Conservation (phyloP, 2,113 vertebrate species). For the Etheostoma spectabile region DNA sequence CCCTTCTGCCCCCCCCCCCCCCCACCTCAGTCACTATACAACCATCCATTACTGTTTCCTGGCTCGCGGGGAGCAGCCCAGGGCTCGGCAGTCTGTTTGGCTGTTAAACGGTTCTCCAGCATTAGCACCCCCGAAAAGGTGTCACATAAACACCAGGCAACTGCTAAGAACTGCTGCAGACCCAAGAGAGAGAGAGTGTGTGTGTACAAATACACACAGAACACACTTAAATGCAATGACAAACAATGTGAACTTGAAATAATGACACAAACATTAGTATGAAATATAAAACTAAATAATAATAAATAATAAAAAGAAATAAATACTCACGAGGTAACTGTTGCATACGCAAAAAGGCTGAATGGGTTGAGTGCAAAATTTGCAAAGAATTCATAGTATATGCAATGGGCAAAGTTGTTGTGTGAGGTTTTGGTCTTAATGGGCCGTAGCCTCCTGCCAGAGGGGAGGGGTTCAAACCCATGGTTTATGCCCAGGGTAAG, state of each 20-base stretch:
- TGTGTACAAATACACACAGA: not conserved
- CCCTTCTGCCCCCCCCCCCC: slow-evolving; percentile 17
- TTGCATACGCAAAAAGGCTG: too few species aligned
- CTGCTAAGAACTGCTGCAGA: slow-evolving; percentile 63
- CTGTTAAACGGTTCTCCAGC: slow-evolving; percentile 75
- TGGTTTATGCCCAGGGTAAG: too few species aligned
- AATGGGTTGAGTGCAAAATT: too few species aligned
- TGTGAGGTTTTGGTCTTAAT: too few species aligned
- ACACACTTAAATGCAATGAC: slow-evolving; percentile 1
- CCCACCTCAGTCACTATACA: slow-evolving; percentile 40
- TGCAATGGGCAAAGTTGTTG: too few species aligned
- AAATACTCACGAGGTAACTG: too few species aligned
- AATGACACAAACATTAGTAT: not conserved
- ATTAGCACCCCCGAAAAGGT: slow-evolving; percentile 80
- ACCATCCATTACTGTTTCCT: slow-evolving; percentile 72
- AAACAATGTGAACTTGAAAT: slow-evolving; percentile 12
- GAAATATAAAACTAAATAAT: too few species aligned
- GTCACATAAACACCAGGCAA: slow-evolving; percentile 73
- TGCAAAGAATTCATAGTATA: too few species aligned
- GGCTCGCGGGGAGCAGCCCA: slow-evolving; percentile 38
- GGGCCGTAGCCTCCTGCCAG: too few species aligned
- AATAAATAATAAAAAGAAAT: too few species aligned
- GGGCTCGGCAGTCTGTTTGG: slow-evolving; percentile 45
- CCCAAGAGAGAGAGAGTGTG: slow-evolving; percentile 19
- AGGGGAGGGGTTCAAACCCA: too few species aligned